Percentiles rank a stretch among this genome's conserved stretches.
phyloP scores from a whole-genome alignment of 2,113 vertebrate species.

The Pedetes capensis region DNA sequence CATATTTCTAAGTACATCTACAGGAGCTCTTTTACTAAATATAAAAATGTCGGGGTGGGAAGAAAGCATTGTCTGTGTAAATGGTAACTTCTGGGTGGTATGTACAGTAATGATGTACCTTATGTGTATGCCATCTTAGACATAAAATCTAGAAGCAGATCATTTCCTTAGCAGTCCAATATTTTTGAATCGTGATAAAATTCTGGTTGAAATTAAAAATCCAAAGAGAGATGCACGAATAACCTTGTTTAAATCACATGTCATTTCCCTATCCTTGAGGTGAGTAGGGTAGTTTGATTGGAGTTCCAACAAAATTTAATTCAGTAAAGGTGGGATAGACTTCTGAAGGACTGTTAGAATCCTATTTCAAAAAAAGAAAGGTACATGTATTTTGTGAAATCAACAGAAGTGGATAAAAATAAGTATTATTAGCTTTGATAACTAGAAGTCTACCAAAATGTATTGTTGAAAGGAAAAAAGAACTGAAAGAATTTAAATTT shows the following conservation, averaged over 20 bases:
- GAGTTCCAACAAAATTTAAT: not conserved
- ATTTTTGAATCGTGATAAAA: not conserved
- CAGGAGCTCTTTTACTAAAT: not conserved
- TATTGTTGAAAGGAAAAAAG: not conserved
- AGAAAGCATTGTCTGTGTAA: constrained; percentile 45
- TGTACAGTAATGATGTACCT: not conserved
- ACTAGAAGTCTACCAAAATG: not conserved
- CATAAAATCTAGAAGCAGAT: not conserved
- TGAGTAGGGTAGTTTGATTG: not conserved
- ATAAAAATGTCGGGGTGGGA: not conserved
- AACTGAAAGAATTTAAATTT: not conserved
- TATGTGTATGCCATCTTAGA: not conserved
- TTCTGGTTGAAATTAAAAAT: not conserved
- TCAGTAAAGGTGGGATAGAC: not conserved
- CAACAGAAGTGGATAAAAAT: not conserved
- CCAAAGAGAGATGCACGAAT: not conserved
- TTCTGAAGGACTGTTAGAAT: not conserved
- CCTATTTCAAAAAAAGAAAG: not conserved
- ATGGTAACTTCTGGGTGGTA: not conserved
- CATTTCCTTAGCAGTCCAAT: not conserved
- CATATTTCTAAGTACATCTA: not conserved
- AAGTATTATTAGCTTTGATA: not conserved
- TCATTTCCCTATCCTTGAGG: not conserved
- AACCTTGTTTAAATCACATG: not conserved
- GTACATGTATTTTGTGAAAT: not conserved